phyloP scores from a whole-genome alignment of 2,113 vertebrate species.

The Anser brachyrhynchus region DNA sequence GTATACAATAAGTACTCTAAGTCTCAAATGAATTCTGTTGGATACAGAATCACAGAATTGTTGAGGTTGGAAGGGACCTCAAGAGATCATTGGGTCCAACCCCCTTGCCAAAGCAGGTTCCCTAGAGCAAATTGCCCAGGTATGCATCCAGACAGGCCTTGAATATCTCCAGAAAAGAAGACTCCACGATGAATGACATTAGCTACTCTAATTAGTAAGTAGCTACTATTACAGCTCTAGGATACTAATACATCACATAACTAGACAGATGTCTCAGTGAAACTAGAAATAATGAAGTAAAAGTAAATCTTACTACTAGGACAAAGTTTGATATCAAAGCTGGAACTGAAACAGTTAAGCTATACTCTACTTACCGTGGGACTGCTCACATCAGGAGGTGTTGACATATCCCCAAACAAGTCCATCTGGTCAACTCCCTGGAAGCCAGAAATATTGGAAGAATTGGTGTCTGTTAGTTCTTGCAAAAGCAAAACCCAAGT shows the following conservation, averaged over 20 bases:
- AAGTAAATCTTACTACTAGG: not conserved
- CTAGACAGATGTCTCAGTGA: not conserved
- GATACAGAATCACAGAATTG: too few relatives aligned
- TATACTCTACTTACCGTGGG: slow-evolving; percentile 85
- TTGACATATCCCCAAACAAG: slow-evolving; percentile 97
- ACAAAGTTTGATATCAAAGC: not conserved
- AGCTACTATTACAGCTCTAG: not conserved
- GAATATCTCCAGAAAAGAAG: too few relatives aligned
- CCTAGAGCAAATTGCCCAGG: too few relatives aligned
- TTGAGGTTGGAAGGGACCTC: too few relatives aligned
- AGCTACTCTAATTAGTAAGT: not conserved
- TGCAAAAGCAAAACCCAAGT: not conserved
- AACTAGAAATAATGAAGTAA: not conserved
- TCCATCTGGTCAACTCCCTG: slow-evolving; percentile 90
- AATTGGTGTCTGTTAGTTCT: slow-evolving; percentile 15
- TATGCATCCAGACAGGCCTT: too few relatives aligned
- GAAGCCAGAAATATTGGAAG: slow-evolving; percentile 64
- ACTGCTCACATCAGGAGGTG: slow-evolving; percentile 90
- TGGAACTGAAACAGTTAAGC: not conserved
- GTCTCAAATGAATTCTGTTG: not conserved
- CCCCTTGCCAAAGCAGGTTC: too few relatives aligned
- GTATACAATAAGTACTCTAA: not conserved
- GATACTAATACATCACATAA: not conserved
- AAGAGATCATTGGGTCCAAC: too few relatives aligned
- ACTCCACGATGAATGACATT: not conserved